Conservation (phyloP, 2,888 invertebrate species). For the Brachypalpus laphriformis region DNA sequence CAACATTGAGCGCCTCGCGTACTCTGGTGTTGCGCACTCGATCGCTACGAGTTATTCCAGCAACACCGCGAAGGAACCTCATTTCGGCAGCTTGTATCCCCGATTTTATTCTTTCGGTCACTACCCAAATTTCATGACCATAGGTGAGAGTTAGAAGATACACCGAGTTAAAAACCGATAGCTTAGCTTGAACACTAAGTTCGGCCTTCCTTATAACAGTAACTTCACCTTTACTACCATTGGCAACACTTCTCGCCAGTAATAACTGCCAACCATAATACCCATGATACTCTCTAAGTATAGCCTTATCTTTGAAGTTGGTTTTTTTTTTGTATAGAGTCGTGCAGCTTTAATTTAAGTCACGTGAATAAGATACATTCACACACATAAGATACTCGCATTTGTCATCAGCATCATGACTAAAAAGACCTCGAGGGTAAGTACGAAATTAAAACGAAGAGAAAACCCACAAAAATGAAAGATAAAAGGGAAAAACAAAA, state of each 20-base stretch:
- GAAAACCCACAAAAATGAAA: slow-evolving; percentile 5
- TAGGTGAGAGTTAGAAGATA: no score
- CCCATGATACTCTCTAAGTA: slow-evolving; percentile 1
- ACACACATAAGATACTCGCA: slow-evolving; percentile 31
- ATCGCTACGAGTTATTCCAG: no score
- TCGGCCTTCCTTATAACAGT: no score
- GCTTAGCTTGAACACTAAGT: no score
- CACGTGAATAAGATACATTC: slow-evolving; percentile 65
- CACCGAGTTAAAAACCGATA: no score
- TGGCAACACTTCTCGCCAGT: slow-evolving; percentile 44
- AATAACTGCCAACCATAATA: slow-evolving; percentile 12
- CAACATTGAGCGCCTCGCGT: no score
- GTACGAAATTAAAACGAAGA: slow-evolving; percentile 36
- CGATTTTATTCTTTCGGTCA: no score
- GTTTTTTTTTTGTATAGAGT: slow-evolving; percentile 18
- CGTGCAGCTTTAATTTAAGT: slow-evolving; percentile 64
- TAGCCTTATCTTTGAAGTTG: slow-evolving; percentile 45
- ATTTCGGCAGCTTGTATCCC: no score
- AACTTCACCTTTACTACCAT: no score
- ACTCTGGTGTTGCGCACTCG: no score
- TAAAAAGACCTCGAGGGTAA: slow-evolving; percentile 43
- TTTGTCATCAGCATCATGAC: slow-evolving; percentile 42
- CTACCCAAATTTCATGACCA: no score
- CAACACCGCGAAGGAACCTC: no score
- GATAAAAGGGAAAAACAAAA: slow-evolving; percentile 8